Evolutionary conservation across 2,888 invertebrate genomes (phyloP), one percentile per base, ranked within the genome.

Genomic region (Aphelenchoides bicaudatus): DNA sequence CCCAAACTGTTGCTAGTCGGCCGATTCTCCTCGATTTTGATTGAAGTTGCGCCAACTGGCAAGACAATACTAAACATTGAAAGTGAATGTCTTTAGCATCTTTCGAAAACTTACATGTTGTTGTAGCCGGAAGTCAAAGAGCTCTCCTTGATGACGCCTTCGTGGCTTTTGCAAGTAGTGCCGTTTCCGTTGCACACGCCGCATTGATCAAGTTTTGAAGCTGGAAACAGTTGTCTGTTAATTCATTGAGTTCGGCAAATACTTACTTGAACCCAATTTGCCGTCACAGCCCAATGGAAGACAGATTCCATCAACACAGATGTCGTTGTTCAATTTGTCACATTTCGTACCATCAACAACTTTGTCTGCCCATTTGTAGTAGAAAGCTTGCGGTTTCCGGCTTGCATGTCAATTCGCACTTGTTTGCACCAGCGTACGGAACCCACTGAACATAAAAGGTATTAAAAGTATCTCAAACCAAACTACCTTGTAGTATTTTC

Each of bases 321-420:
- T 88, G 78, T 94, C 90, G 71, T 88, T 85, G 37, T 86, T 86
- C 50, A 77, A 75, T 75, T 89, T 88, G 61, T 89, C 81, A 89
- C 70, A 87, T 84, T 43, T 90, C 87, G 83, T 96, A 88, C 63
- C 86, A 84, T 65, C 94, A 88, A 81, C 72, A 23, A 83, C 83
- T 80, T 87, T 86, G 62, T 85, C 82, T 70, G 86, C 87, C 78
- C 91, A 90, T 19, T 89, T 85, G 82, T 88, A 90, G 83, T 92
- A 93, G 82, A 94, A 91, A n/a, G 62, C 89, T 84, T 79, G 90
- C 90, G 0, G 88, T 88, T 61, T 85, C 85, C 0, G 94, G 92
- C 88, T 90, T 90, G 82, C 96, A 96, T 82, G 91, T 91, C 73
- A 96, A 83, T 80, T 93, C 91, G 81, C 96, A 98, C 70, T 76